phyloP scores from a whole-genome alignment of 2,113 vertebrate genomes.

The Corvus moneduloides region DNA sequence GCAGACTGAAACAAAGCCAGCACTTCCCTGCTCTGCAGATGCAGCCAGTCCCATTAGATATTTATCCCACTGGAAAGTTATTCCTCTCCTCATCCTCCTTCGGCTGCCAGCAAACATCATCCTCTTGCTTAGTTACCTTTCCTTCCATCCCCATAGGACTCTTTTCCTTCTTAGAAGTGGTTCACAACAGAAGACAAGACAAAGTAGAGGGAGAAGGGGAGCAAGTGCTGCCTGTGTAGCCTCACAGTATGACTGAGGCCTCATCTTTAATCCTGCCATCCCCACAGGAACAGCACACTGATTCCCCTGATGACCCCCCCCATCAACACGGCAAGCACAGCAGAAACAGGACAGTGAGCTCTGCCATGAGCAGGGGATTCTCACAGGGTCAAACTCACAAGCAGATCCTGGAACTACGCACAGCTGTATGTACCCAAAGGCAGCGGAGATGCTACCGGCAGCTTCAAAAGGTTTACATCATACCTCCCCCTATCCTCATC shows the following conservation, averaged over 20 bases:
- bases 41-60: neutral
- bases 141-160: neutral
- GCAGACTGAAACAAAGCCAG: constrained; percentile 67
- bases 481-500: neutral
- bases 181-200: neutral
- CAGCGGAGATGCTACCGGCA: neutral
- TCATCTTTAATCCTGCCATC: neutral
- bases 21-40: constrained; percentile 49
- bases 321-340: neutral
- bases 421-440: neutral
- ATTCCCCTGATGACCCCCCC: neutral
- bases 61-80: neutral
- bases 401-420: neutral
- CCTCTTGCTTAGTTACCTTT: neutral
- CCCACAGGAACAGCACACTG: neutral
- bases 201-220: neutral
- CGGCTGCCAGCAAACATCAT: neutral
- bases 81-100: neutral
- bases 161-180: neutral
- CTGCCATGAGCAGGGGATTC: neutral
- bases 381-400: neutral
- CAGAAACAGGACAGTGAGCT: neutral
- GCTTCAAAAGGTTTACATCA: constrained; percentile 41
- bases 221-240: neutral
- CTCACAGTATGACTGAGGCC: neutral